Base-by-base conservation (phyloP, 2,113 vertebrate genomes). In the Pampusana beccarii region DNA sequence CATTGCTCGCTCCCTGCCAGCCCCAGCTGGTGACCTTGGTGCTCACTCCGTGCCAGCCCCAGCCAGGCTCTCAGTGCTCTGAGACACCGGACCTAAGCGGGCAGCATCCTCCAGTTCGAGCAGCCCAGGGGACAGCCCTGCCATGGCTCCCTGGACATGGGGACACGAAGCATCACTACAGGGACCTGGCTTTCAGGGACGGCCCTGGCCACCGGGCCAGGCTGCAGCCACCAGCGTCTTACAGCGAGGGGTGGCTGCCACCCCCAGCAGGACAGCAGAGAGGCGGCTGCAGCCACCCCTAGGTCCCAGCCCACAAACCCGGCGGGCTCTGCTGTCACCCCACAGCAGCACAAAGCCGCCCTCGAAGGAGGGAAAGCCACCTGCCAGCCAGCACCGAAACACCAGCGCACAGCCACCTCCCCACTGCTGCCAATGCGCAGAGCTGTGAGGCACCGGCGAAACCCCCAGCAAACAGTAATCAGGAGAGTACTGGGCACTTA, bases 131-230 rank as follows among this genome's bases (percentile, higher is more conserved):
- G 25, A 81, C 74, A 79, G 78, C 61, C 46, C 25, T 54, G 60
- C 44, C 69, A 26, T 2, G 9, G 2, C 23, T 62, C 64, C 58
- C 53, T 17, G 36, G 40, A 50, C 44, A 33, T 0, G 0, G 58
- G 64, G 56, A 78, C 48, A 81, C 46, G 25, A 28, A 93, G n/a
- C 16, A 11, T 10, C 50, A 61, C 13, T 2, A 25, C 48, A 51
- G 2, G 1, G 61, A 54, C 13, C 5, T 2, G 6, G 29, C 38
- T 71, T 7, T 40, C 31, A 17, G 25, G 23, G 42, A 36, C 16
- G 3, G 2, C 33, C 31, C 60, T 1, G 1, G 13, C 10, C 51
- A 15, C 6, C 4, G 1, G 56, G 34, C 38, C 70, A 71, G 83
- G 38, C 61, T 88, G 82, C n/a, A 71, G 80, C 42, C 74, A 79